Percentiles rank a stretch among this genome's conserved stretches.
Conservation (phyloP, 92 coral and sea anemone species). For the Zoanthus gigantus region DNA sequence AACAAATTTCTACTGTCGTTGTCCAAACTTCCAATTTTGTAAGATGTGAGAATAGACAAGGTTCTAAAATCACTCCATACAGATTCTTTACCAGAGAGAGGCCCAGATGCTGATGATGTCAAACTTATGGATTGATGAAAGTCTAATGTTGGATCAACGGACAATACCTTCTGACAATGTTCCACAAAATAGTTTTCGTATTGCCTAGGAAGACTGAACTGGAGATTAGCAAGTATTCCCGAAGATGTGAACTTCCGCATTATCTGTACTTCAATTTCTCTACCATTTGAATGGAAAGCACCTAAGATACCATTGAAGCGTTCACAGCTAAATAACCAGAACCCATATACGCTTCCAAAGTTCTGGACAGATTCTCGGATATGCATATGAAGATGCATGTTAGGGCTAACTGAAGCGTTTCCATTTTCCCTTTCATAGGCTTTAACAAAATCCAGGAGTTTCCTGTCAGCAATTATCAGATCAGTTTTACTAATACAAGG, state of each 20-base stretch:
- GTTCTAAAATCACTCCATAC: background rate
- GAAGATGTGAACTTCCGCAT: background rate
- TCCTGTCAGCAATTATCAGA: background rate
- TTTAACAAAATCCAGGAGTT: background rate
- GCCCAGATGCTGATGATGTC: background rate
- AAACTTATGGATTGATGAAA: background rate
- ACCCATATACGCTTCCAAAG: background rate
- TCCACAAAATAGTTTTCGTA: background rate
- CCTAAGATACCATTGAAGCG: background rate
- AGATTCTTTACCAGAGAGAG: too few species aligned
- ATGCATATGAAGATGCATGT: background rate
- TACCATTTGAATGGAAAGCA: background rate
- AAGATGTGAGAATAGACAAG: background rate
- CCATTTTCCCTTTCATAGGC: background rate
- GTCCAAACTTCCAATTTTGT: conserved; percentile 37
- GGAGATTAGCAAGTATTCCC: background rate
- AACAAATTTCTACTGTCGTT: background rate
- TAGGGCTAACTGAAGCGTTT: background rate
- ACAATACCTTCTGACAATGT: background rate
- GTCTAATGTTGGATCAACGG: conserved; percentile 6
- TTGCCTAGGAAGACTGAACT: background rate
- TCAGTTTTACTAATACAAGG: too few species aligned
- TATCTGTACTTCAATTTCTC: background rate
- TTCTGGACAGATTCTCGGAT: background rate
- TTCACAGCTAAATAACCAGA: background rate